A percentile compares a stretch with the other conserved stretches of the same genome.
Conservation (phyloP, 2,888 invertebrate genomes). For the Agrilus mali region DNA sequence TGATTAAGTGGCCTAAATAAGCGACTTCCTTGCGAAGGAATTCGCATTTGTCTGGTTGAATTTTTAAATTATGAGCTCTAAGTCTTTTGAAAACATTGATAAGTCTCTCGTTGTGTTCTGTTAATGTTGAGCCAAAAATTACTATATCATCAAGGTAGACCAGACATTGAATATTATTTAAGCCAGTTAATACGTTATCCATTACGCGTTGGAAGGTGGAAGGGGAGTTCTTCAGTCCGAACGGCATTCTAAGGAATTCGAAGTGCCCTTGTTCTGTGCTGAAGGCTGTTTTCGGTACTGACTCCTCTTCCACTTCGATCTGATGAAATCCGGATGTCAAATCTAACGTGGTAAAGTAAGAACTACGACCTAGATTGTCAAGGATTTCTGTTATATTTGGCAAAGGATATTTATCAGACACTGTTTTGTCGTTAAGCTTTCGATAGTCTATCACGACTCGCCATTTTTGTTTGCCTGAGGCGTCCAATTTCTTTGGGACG, state of each 20-base stretch:
- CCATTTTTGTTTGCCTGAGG: no score
- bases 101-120: conserved; percentile 10
- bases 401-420: conserved; percentile 16
- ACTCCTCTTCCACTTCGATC: conserved; percentile 9
- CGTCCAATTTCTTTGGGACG: no score
- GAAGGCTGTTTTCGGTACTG: conserved; percentile 14
- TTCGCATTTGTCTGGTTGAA: background rate
- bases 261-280: conserved; percentile 12
- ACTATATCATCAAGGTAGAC: conserved; percentile 15
- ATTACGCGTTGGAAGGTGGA: conserved; percentile 13
- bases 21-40: conserved; percentile 5
- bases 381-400: conserved; percentile 13
- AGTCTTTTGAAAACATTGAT: background rate
- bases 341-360: conserved; percentile 15
- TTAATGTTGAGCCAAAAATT: conserved; percentile 7
- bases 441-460: background rate
- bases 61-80: background rate
- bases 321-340: conserved; percentile 14
- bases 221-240: conserved; percentile 16
- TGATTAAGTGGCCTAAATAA: conserved; percentile 8
- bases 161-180: conserved; percentile 8
- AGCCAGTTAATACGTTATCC: conserved; percentile 9
- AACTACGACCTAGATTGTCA: conserved; percentile 11
- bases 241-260: conserved; percentile 14
- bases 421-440: conserved; percentile 19